Evolutionary conservation across 37 sponge, comb jelly and placozoan genomes (phyloP).

Genomic region (Cliona cf. orientalis): DNA sequence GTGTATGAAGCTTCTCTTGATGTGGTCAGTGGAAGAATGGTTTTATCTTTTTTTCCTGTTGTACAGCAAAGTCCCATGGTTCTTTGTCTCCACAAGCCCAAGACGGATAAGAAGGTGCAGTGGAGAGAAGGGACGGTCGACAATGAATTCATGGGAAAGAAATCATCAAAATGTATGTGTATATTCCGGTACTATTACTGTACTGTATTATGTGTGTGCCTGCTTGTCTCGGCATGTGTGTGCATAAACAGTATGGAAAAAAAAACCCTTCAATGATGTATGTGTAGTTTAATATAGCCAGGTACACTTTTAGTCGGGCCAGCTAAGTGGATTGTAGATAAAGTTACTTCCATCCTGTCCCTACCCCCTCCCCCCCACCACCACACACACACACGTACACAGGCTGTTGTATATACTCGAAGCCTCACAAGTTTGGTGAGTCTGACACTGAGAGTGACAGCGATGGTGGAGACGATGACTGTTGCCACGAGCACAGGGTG

Average conservation of each 20-base stretch:
- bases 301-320: not conserved
- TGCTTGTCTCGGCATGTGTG: not conserved
- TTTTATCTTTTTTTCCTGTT: too few relatives aligned
- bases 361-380: not conserved
- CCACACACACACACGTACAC: not conserved
- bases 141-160: slow-evolving; percentile 98
- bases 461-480: slow-evolving; percentile 56
- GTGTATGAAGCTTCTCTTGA: too few relatives aligned
- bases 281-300: too few relatives aligned
- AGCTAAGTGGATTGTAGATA: not conserved
- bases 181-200: not conserved
- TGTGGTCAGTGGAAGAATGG: too few relatives aligned
- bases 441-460: slow-evolving; percentile 65
- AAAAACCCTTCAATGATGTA: too few relatives aligned
- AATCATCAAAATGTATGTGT: slow-evolving; percentile 89
- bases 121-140: slow-evolving; percentile 94
- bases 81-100: slow-evolving; percentile 76
- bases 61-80: slow-evolving; percentile 44
- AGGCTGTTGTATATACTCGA: slow-evolving; percentile 94
- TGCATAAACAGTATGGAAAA: not conserved
- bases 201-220: not conserved
- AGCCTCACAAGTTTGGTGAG: slow-evolving; percentile 78
- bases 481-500: slow-evolving; percentile 78
- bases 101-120: slow-evolving; percentile 78
- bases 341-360: not conserved